Evolutionary conservation across 2,797 vertebrate genomes (phyloP), one percentile per base, ranked within the genome.

Genomic region (Eulemur rubriventer): DNA sequence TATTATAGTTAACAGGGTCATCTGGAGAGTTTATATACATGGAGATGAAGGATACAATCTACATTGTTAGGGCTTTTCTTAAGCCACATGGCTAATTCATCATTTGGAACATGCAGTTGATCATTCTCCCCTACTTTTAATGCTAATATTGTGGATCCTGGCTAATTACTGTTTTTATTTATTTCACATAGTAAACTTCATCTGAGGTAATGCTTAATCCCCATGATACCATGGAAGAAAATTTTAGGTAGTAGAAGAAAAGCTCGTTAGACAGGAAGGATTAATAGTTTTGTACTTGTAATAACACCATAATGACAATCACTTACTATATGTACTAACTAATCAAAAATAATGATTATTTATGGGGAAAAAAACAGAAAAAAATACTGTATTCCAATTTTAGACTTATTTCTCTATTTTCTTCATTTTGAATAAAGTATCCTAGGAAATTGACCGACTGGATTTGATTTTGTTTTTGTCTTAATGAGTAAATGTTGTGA

Each of bases 1-100:
- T 83, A 76, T 93, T 80, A 86, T 63, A 92, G 95, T 96, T 87
- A 61, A 7, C 12, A 65, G 48, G 30, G 35, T 87, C 38, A 46
- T 72, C 30, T 87, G 46, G 61, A 78, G 73, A 57, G 82, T 95
- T 94, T 70, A 30, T 76, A 17, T 85, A 50, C 12, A 46, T n/a
- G 1, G 26, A 67, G 41, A 59, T 61, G 86, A 89, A 91, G 43
- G 26, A 67, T 82, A 73, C 1, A 24, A 41, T 61, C 41, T 93
- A 24, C 5, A 65, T 59, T n/a, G 16, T 59, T 86, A 50, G 63
- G 70, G 22, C 10, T 89, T 93, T 91, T 72, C 35, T 76, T 78
- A 67, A 33, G 14, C 30, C 17, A 33, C 9, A 61, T 50, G 18
- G 7, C 59, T 73, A 73, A 41, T 91, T 80, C 80, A 55, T 80